These are phyloP conservation scores for Astyanax mexicanus DNA, from an alignment of 2,797 vertebrate genomes.

Conservation along the genomic window DNA sequence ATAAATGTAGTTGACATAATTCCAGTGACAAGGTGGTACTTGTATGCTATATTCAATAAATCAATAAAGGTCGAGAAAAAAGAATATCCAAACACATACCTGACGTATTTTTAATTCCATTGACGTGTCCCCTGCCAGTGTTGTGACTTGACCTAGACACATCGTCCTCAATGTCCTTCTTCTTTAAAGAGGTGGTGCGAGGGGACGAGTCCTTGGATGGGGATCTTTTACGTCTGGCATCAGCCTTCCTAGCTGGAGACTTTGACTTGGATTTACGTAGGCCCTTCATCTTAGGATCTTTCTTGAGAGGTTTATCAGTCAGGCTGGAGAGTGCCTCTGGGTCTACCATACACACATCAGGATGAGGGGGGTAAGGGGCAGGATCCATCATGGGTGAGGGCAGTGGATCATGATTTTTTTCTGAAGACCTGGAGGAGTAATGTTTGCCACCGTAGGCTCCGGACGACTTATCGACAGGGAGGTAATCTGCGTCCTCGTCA, in stretches of 20 bases:
- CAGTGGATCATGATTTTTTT: slow-evolving; percentile 85
- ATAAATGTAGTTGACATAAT: too few relatives aligned
- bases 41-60: too few relatives aligned
- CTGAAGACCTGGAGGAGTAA: slow-evolving; percentile 74
- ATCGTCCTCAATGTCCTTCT: slow-evolving; percentile 91
- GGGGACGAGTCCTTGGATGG: slow-evolving; percentile 78
- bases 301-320: slow-evolving; percentile 85
- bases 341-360: slow-evolving; percentile 98
- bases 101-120: slow-evolving; percentile 85
- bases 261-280: slow-evolving; percentile 89
- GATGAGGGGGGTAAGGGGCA: slow-evolving; percentile 86
- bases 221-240: slow-evolving; percentile 85
- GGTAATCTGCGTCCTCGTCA: slow-evolving; percentile 93
- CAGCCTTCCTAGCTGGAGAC: slow-evolving; percentile 83
- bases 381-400: slow-evolving; percentile 89
- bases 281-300: slow-evolving; percentile 88
- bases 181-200: slow-evolving; percentile 80
- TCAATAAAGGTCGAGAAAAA: too few relatives aligned
- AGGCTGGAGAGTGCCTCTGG: slow-evolving; percentile 85
- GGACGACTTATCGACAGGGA: slow-evolving; percentile 90
- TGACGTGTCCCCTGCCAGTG: slow-evolving; percentile 82
- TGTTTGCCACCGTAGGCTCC: slow-evolving; percentile 73
- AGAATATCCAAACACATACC: slow-evolving; percentile 75
- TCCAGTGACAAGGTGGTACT: too few relatives aligned
- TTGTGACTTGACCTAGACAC: slow-evolving; percentile 85